A percentile compares a stretch with the other conserved stretches of the same genome.
Evolutionary conservation across 2,113 vertebrate genomes (phyloP).

Genomic region (Cyprinus carpio): DNA sequence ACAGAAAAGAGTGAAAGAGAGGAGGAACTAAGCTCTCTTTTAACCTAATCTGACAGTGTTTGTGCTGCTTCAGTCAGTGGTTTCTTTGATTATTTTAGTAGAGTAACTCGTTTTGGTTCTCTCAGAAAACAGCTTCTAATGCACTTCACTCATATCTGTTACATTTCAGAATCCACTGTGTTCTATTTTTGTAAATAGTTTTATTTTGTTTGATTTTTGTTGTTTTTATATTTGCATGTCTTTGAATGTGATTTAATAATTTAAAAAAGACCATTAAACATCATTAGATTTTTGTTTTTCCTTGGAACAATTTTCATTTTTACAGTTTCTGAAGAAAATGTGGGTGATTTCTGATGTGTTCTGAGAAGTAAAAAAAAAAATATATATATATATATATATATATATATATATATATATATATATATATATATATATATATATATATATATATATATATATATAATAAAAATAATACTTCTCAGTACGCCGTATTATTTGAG

Average conservation of each 20-base stretch:
- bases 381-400: no score
- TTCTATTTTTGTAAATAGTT: neutral
- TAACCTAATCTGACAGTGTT: neutral
- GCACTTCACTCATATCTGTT: neutral
- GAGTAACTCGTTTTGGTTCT: neutral
- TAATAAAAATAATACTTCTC: neutral
- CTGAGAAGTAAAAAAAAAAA: neutral
- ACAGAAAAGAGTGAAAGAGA: conserved; percentile 41
- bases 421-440: no score
- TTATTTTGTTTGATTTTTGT: neutral
- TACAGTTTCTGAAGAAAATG: neutral
- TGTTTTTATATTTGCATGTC: neutral
- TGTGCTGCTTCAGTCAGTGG: neutral
- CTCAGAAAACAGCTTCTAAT: neutral
- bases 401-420: no score
- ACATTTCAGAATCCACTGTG: neutral
- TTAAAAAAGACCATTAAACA: neutral
- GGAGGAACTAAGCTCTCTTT: conserved; percentile 20
- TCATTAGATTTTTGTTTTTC: neutral
- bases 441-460: no score
- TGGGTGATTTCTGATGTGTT: neutral
- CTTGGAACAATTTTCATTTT: neutral
- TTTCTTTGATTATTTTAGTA: neutral
- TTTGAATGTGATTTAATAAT: conserved; percentile 3
- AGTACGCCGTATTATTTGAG: neutral